Conservation (phyloP, 2,797 vertebrate species). For the Carduelis carduelis region DNA sequence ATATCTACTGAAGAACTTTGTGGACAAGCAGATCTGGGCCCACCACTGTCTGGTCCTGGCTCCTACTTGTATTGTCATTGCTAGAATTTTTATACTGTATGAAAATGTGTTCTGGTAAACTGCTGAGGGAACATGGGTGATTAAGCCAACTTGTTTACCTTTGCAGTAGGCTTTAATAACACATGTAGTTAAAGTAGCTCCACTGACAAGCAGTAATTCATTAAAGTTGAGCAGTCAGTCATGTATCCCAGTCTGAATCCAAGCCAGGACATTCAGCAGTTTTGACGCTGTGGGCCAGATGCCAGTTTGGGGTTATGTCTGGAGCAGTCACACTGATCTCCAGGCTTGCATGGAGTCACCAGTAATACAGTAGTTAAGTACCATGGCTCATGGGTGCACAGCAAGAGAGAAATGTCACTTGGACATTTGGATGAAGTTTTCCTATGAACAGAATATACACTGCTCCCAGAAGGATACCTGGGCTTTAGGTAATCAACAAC, state of each 20-base stretch:
- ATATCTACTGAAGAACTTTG: background rate
- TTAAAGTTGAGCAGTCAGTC: background rate
- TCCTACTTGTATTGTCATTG: background rate
- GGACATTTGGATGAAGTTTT: background rate
- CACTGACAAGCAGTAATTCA: background rate
- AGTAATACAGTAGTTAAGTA: background rate
- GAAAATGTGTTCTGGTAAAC: background rate
- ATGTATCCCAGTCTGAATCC: background rate
- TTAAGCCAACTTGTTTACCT: background rate
- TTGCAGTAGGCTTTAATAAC: background rate
- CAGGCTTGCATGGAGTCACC: background rate
- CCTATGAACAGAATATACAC: background rate
- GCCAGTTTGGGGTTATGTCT: conserved; percentile 4
- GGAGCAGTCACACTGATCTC: background rate
- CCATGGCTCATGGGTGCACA: background rate
- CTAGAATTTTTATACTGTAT: background rate
- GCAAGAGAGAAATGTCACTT: background rate
- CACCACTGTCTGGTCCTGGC: background rate
- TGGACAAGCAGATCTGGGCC: background rate
- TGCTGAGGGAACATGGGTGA: background rate
- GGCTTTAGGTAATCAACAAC: background rate
- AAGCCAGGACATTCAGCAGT: conserved; percentile 1
- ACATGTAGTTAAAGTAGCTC: background rate
- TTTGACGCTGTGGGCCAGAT: background rate
- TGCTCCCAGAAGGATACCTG: background rate